Base-by-base conservation (phyloP, 2,113 vertebrate species). In the Sceloporus tristichus region DNA sequence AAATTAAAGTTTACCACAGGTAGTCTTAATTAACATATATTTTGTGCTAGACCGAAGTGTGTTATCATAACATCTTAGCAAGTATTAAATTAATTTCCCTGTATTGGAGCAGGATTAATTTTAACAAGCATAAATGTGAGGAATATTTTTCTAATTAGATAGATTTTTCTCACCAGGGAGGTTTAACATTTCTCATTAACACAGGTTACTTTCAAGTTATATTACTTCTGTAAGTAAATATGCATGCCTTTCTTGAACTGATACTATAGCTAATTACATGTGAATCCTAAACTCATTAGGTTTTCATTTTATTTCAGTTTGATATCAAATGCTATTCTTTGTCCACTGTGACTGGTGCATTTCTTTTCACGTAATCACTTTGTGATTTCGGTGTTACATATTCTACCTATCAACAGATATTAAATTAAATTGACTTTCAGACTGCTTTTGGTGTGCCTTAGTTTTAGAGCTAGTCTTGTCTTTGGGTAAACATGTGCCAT, bases 191-290 rank as follows among this genome's bases (percentile, higher is more conserved):
- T 34, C 71, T 74, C 71, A 34, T 74, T 74, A 74, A n/a, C 9
- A 34, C 8, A 34, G n/a, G n/a, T 74, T 74, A 16, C 29, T 34
- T 74, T 74, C 9, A 34, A n/a, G n/a, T 74, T 74, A 9, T 74
- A 3, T 74, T 74, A 74, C 16, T 74, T 74, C 71, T 74, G 71
- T 74, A 74, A n/a, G n/a, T 74, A 74, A 74, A 74, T 74, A 74
- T 71, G 14, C 14, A 74, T 74, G 14, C n/a, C n/a, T n/a, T 14
- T 34, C 1, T 34, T 74, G n/a, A 74, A 34, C 14, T n/a, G 71
- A 74, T 34, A 74, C n/a, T 34, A 2, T 74, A 14, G 71, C 71
- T 74, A 74, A 74, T 74, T 74, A 34, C 71, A 74, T 10, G 10
- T 74, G 34, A 5, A 74, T 34, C 13, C 14, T 34, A 74, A 34